These are phyloP conservation scores for Lordiphosa stackelbergi DNA, from an alignment of 1,140 invertebrate species.

Conservation along the genomic window DNA sequence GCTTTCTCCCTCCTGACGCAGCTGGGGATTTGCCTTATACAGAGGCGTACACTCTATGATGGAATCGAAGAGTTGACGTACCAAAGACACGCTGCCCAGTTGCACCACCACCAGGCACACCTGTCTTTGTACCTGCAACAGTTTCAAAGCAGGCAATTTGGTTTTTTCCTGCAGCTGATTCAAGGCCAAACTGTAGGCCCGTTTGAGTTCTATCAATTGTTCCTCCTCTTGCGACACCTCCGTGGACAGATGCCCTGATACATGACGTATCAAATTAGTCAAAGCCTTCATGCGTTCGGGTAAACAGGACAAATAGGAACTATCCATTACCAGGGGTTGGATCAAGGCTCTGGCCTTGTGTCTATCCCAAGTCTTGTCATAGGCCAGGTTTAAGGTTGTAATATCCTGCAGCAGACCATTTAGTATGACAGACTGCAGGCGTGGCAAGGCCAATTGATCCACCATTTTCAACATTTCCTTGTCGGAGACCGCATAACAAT, in stretches of 20 bases:
- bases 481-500: background rate
- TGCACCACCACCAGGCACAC: constrained; percentile 38
- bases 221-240: background rate
- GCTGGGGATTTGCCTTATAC: constrained; percentile 15
- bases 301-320: constrained; percentile 16
- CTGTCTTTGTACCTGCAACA: constrained; percentile 19
- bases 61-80: constrained; percentile 35
- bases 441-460: constrained; percentile 25
- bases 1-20: constrained; percentile 34
- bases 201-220: constrained; percentile 14
- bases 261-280: background rate
- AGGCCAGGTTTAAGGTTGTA: constrained; percentile 2
- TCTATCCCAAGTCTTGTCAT: background rate
- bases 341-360: background rate
- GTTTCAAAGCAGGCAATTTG: background rate
- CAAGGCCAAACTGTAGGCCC: constrained; percentile 27
- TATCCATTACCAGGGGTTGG: constrained; percentile 38
- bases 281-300: constrained; percentile 13
- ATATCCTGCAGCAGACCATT: constrained; percentile 36
- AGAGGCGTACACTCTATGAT: constrained; percentile 37
- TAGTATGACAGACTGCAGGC: constrained; percentile 38
- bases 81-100: constrained; percentile 41
- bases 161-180: constrained; percentile 9
- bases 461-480: background rate
- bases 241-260: background rate